Conservation (phyloP, 2,888 invertebrate species). For the Keiferia lycopersicella region DNA sequence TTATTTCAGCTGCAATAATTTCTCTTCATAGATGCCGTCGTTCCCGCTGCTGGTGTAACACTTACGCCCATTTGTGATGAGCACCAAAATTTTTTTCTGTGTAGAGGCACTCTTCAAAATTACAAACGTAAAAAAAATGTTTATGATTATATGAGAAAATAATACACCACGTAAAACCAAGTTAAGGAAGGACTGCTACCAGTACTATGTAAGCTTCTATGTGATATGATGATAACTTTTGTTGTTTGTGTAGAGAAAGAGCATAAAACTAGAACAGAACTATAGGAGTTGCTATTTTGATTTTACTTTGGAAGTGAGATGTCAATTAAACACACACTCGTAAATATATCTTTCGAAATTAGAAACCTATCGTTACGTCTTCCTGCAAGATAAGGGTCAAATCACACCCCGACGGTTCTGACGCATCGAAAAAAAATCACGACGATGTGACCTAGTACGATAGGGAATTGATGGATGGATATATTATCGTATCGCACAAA, state of each 20-base stretch:
- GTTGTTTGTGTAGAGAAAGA: not conserved
- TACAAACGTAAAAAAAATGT: not conserved
- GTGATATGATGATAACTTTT: not conserved
- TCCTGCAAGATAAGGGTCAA: not conserved
- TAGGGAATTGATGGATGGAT: too few species aligned
- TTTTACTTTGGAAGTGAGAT: not conserved
- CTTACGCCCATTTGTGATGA: too few species aligned
- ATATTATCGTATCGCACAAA: conserved; percentile 2
- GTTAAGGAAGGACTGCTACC: conserved; percentile 1
- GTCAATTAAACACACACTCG: conserved; percentile 7
- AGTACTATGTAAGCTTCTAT: conserved; percentile 17
- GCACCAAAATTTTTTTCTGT: not conserved
- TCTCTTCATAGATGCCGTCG: too few species aligned
- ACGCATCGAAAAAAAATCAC: too few species aligned
- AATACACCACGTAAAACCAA: not conserved
- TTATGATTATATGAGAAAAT: not conserved
- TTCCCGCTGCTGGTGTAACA: too few species aligned
- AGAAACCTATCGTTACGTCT: not conserved
- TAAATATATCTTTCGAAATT: not conserved
- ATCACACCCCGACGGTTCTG: too few species aligned
- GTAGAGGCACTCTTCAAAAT: not conserved
- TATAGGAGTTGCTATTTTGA: not conserved
- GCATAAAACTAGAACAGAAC: not conserved
- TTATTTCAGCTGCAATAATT: too few species aligned
- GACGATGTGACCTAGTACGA: not conserved